phyloP scores from a whole-genome alignment of 1,140 invertebrate genomes.

The Augochlora pura region DNA sequence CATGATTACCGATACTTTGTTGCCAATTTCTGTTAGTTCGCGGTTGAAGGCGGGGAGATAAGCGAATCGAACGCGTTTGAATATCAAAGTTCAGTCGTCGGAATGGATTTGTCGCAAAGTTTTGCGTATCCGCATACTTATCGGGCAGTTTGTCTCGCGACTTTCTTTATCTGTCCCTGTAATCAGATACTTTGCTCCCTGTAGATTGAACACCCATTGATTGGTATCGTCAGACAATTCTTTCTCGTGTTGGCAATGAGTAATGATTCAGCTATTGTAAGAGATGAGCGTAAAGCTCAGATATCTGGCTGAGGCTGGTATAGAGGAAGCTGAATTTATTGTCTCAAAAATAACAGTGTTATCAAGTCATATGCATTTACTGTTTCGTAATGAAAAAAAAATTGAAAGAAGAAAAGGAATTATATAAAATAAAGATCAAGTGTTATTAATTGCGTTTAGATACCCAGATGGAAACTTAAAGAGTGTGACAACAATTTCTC shows the following conservation, averaged over 20 bases:
- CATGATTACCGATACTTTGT: background rate
- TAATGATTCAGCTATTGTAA: background rate
- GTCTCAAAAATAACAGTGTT: background rate
- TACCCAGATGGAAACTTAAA: no score
- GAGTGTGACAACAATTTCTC: no score
- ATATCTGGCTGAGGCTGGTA: no score
- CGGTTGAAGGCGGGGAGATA: background rate
- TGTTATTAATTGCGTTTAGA: no score
- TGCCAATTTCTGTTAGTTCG: background rate
- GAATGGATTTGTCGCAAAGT: background rate
- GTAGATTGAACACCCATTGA: background rate
- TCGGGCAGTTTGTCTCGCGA: no score
- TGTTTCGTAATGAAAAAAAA: no score
- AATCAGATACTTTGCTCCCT: background rate
- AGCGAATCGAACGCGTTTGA: background rate
- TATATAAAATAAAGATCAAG: no score
- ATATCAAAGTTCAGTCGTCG: slow-evolving; percentile 2
- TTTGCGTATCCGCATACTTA: background rate
- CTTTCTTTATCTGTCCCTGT: background rate
- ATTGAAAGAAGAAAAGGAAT: no score
- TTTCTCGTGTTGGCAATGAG: background rate
- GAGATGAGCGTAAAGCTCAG: no score
- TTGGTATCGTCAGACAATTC: background rate
- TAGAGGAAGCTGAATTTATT: no score
- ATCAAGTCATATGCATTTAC: no score